A percentile compares a stretch with the other conserved stretches of the same genome.
These are phyloP conservation scores for Brachymystax lenok DNA, from an alignment of 2,797 vertebrate genomes.

Conservation along the genomic window DNA sequence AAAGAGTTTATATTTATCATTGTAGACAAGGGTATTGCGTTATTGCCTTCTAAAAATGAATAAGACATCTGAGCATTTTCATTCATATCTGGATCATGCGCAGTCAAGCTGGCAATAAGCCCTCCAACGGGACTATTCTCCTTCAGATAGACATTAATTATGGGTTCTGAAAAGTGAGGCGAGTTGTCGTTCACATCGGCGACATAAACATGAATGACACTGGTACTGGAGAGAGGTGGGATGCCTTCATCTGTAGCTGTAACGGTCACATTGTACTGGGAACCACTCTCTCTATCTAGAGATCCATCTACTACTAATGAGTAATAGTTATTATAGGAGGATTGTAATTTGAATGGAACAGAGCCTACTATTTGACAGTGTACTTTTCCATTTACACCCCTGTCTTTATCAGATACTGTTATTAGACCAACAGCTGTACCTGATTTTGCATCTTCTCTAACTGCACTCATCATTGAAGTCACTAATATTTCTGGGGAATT, in stretches of 20 bases:
- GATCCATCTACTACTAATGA: conserved; percentile 20
- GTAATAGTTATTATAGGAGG: conserved; percentile 23
- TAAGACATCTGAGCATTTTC: conserved; percentile 52
- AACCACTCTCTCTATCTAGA: conserved; percentile 31
- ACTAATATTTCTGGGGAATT: not conserved
- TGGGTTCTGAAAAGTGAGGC: conserved; percentile 42
- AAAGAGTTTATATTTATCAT: conserved; percentile 32
- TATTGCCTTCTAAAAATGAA: conserved; percentile 13
- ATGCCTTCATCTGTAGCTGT: conserved; percentile 26
- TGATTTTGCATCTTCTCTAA: not conserved
- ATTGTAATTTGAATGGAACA: not conserved
- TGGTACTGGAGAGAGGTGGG: conserved; percentile 25
- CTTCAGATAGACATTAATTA: conserved; percentile 48
- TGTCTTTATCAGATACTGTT: conserved; percentile 2
- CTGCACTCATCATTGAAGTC: not conserved
- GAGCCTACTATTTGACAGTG: not conserved
- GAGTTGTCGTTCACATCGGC: conserved; percentile 65
- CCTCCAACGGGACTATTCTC: conserved; percentile 61
- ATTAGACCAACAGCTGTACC: not conserved
- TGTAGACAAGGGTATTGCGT: conserved; percentile 15
- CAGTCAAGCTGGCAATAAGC: conserved; percentile 48
- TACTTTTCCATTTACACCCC: not conserved
- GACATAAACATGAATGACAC: conserved; percentile 18
- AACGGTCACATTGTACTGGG: conserved; percentile 27
- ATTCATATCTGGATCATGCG: conserved; percentile 50